Base-by-base conservation (phyloP, 2,113 vertebrate species). In the Crotalus viridis region DNA sequence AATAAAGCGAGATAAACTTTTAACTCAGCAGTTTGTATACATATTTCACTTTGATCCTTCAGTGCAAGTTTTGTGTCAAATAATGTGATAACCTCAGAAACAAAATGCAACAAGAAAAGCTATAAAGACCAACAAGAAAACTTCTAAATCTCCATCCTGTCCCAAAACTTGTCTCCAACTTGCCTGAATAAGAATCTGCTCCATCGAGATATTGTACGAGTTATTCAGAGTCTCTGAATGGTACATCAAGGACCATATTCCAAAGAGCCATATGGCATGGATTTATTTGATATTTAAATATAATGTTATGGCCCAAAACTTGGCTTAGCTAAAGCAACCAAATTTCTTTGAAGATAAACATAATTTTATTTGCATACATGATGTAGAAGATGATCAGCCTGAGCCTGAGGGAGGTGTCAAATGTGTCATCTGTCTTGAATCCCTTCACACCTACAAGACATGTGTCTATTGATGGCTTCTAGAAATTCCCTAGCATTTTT, bases 11-110 rank as follows among this genome's bases (percentile, higher is more conserved):
- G 33, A 46, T 93, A 95, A 93, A 86, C 94, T 92, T 51, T 57
- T 92, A 95, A 90, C 94, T 96, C 93, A 94, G 93, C 94, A 93
- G 93, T 88, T 94, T 96, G 88, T 48, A 48, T 89, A 91, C 5
- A 95, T 90, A 89, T 94, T 96, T 95, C 93, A 95, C 88, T 89
- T 85, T 24, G 92, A 96, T 93, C 93, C 91, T 95, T 96, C 92
- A 93, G 39, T 94, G 61, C n/a, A 92, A 96, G 54, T 88, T 96
- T 91, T 87, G 43, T 56, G 46, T 54, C 59, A 85, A 92, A 94
- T 95, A 91, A 91, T 93, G 81, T 90, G 91, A 95, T 92, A 94
- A 21, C 26, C 3, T 89, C 39, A 81, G 43, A 43, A 39, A n/a
- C 26, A 33, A 43, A 89, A 57, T 89, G 57, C 26, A 26, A 74